These are phyloP conservation scores for Serrognathus titanus DNA, from an alignment of 2,888 invertebrate species.

Conservation along the genomic window DNA sequence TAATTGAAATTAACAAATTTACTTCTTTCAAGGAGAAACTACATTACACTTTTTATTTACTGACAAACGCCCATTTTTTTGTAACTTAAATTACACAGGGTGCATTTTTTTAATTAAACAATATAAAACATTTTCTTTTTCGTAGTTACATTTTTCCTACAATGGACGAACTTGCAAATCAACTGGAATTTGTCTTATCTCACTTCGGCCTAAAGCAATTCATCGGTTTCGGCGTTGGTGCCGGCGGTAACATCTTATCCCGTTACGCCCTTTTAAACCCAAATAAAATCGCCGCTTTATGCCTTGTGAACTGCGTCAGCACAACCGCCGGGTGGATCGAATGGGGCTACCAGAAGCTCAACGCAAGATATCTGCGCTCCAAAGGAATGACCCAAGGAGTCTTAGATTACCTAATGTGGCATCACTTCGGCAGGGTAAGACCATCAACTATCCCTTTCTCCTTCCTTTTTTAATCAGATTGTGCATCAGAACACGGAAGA, in stretches of 20 bases:
- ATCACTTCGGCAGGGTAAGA: slow-evolving; percentile 90
- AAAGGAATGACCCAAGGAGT: slow-evolving; percentile 90
- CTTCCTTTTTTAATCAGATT: slow-evolving; percentile 24
- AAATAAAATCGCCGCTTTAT: slow-evolving; percentile 84
- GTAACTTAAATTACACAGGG: too few species aligned
- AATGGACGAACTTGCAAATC: slow-evolving; percentile 93
- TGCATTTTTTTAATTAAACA: too few species aligned
- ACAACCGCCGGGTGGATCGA: slow-evolving; percentile 96
- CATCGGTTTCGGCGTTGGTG: slow-evolving; percentile 96
- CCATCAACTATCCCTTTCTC: background rate
- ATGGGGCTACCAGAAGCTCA: slow-evolving; percentile 98
- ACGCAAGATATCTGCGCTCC: slow-evolving; percentile 76
- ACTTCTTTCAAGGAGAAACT: too few species aligned
- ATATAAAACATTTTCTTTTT: too few species aligned
- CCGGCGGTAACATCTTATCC: slow-evolving; percentile 92
- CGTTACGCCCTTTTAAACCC: slow-evolving; percentile 87
- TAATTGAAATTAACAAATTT: too few species aligned
- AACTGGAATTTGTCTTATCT: slow-evolving; percentile 83
- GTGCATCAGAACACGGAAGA: slow-evolving; percentile 70
- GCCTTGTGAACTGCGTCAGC: slow-evolving; percentile 90
- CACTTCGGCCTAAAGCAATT: slow-evolving; percentile 86
- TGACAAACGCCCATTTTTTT: too few species aligned
- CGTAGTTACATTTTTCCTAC: slow-evolving; percentile 93
- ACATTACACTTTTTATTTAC: too few species aligned
- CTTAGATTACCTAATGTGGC: slow-evolving; percentile 97